A percentile compares a stretch with the other conserved stretches of the same genome.
These are phyloP conservation scores for Ditylenchus weischeri DNA, from an alignment of 2,888 invertebrate species.

Conservation along the genomic window DNA sequence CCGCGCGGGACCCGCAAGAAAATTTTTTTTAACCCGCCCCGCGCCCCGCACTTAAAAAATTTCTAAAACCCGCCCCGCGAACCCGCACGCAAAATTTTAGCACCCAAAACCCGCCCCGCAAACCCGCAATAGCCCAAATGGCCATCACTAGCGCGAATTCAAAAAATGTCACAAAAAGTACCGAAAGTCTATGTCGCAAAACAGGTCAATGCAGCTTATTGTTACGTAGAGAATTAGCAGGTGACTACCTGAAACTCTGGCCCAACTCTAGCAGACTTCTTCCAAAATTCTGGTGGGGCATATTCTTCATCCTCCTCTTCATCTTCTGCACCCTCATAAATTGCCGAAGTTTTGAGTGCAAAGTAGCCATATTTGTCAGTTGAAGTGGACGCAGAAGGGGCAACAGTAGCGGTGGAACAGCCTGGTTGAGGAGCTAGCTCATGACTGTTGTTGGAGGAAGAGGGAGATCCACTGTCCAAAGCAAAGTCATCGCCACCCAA, in stretches of 20 bases:
- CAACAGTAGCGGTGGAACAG: conserved; percentile 1
- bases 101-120: too few relatives aligned
- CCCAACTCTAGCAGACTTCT: conserved; percentile 65
- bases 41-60: too few relatives aligned
- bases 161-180: too few relatives aligned
- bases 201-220: too few relatives aligned
- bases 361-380: conserved; percentile 6
- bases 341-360: neutral
- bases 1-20: too few relatives aligned
- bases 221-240: neutral
- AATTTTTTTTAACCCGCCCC: too few relatives aligned
- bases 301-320: conserved; percentile 39
- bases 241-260: conserved; percentile 33
- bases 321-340: conserved; percentile 14
- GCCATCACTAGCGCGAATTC: neutral
- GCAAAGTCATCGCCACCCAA: conserved; percentile 30
- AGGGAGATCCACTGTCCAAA: neutral
- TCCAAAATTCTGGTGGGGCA: conserved; percentile 69
- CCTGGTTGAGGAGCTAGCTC: conserved; percentile 17
- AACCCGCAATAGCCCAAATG: conserved; percentile 1
- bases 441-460: conserved; percentile 3
- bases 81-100: too few relatives aligned
- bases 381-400: neutral
- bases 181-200: too few relatives aligned
- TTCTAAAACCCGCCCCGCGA: too few relatives aligned